Evolutionary conservation across 2,797 vertebrate species (phyloP).

Genomic region (Leucoraja ocellata): DNA sequence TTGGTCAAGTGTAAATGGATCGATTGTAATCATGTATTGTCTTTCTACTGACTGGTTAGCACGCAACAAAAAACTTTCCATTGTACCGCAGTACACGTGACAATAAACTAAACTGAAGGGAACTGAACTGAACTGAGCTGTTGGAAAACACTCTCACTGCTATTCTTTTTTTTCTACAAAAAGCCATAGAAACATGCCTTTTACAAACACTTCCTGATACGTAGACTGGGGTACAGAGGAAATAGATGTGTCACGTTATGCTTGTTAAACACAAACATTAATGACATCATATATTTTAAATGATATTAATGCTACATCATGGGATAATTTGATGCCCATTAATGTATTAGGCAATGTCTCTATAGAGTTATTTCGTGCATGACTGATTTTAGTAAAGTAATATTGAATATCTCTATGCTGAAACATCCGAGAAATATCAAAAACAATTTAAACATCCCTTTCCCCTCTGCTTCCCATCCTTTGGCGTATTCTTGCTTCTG

Average conservation of each 20-base stretch:
- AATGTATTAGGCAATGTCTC: neutral
- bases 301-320: neutral
- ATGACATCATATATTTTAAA: neutral
- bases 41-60: too few relatives aligned
- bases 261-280: slow-evolving; percentile 24
- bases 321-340: neutral
- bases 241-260: neutral
- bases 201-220: neutral
- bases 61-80: too few relatives aligned
- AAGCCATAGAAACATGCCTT: neutral
- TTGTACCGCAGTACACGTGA: too few relatives aligned
- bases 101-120: too few relatives aligned
- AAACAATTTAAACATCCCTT: neutral
- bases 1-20: neutral
- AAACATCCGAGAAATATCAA: neutral
- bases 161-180: neutral
- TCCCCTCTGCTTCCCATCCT: neutral
- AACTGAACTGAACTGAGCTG: too few relatives aligned
- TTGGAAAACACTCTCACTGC: neutral
- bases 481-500: neutral
- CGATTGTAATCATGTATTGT: too few relatives aligned
- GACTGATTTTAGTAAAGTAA: neutral
- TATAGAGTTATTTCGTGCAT: neutral
- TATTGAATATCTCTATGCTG: neutral
- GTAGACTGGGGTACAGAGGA: neutral